These are phyloP conservation scores for Diploscapter pachys DNA, from an alignment of 1,140 invertebrate species.

Conservation along the genomic window DNA sequence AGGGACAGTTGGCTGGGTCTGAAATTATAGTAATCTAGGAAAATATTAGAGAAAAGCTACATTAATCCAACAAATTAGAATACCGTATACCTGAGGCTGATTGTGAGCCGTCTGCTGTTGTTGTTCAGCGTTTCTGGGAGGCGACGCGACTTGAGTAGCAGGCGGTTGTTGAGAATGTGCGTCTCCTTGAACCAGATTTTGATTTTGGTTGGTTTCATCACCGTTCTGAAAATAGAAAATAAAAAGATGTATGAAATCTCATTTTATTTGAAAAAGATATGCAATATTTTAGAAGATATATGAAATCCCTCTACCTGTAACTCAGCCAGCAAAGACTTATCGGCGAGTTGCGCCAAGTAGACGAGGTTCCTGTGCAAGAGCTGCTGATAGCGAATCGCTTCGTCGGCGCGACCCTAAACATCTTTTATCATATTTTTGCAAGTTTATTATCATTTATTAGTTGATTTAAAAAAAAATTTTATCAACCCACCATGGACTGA, in stretches of 20 bases:
- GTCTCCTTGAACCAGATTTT: not conserved
- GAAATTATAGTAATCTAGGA: no score
- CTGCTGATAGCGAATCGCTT: constrained; percentile 46
- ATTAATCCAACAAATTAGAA: no score
- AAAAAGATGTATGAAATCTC: not conserved
- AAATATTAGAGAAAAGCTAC: no score
- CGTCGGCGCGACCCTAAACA: constrained; percentile 26
- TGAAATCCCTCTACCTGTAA: not conserved
- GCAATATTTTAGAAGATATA: constrained; percentile 3
- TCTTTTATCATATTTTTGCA: constrained; percentile 1
- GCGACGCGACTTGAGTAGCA: not conserved
- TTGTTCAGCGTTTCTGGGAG: not conserved
- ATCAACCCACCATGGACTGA: constrained; percentile 41
- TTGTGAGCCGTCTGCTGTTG: constrained; percentile 6
- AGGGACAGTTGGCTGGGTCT: no score
- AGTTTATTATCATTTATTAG: not conserved
- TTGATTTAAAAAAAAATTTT: constrained; percentile 2
- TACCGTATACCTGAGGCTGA: no score
- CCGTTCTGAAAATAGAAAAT: not conserved
- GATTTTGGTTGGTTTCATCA: not conserved
- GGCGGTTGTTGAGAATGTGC: not conserved
- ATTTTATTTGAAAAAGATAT: not conserved
- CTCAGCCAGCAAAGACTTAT: constrained; percentile 32
- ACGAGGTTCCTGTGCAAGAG: constrained; percentile 51
- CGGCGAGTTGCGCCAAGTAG: constrained; percentile 46